Evolutionary conservation across 2,888 invertebrate genomes (phyloP).

Genomic region (Drosophila differens): DNA sequence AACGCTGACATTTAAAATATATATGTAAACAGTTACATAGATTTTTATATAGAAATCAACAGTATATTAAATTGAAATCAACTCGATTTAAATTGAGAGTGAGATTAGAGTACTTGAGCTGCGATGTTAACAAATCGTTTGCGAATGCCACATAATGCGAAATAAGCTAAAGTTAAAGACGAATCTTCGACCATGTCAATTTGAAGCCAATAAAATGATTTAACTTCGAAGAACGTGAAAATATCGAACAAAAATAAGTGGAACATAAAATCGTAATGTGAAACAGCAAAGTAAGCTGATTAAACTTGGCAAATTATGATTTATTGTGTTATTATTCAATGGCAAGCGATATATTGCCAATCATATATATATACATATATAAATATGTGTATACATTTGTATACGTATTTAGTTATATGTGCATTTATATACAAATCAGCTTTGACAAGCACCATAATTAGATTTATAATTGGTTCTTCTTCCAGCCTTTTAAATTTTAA

Average conservation of each 20-base stretch:
- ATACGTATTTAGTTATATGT: not conserved
- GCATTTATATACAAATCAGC: not conserved
- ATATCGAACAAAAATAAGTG: not conserved
- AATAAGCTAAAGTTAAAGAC: not conserved
- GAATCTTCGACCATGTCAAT: not conserved
- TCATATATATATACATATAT: not conserved
- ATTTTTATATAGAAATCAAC: not conserved
- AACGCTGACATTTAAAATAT: not conserved
- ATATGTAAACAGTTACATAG: not conserved
- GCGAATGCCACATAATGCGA: not conserved
- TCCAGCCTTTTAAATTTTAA: not conserved
- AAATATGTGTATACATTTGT: not conserved
- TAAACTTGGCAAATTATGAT: not conserved
- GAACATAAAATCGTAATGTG: not conserved
- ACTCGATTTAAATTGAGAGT: not conserved
- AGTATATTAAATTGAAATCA: not conserved
- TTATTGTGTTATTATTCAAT: constrained; percentile 5
- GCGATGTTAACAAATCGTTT: not conserved
- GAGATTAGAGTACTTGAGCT: not conserved
- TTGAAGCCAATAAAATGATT: not conserved
- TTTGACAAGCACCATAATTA: not conserved
- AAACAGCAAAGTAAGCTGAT: constrained; percentile 20
- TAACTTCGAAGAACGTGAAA: not conserved
- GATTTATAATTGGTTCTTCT: constrained; percentile 3
- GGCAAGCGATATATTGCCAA: constrained; percentile 6